Percentiles rank a stretch among this genome's conserved stretches.
These are phyloP conservation scores for Microctonus hyperodae DNA, from an alignment of 2,888 invertebrate genomes.

Conservation along the genomic window DNA sequence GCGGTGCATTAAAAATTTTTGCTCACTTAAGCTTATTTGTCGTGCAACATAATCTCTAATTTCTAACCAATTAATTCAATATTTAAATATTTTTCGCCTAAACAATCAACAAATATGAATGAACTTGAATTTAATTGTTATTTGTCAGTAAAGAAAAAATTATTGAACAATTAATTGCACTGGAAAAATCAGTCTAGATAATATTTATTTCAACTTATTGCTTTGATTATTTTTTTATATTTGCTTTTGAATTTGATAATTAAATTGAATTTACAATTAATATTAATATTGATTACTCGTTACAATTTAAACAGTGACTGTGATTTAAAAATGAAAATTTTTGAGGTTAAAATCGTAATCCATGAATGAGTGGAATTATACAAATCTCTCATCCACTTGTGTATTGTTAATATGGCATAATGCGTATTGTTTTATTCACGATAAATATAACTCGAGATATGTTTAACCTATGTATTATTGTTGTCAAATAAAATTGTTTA, in stretches of 20 bases:
- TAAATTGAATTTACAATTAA: no score
- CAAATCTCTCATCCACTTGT: background rate
- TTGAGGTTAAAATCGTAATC: background rate
- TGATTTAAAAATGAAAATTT: background rate
- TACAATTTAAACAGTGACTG: background rate
- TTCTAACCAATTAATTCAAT: no score
- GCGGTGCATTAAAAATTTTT: no score
- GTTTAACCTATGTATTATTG: background rate
- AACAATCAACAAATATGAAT: no score
- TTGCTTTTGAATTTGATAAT: no score
- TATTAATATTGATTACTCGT: background rate
- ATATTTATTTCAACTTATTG: background rate
- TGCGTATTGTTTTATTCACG: background rate
- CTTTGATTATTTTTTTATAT: background rate
- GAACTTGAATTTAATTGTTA: background rate
- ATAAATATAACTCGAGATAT: background rate
- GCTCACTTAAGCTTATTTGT: no score
- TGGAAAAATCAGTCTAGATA: slow-evolving; percentile 9
- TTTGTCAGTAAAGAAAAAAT: background rate
- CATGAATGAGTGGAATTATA: background rate
- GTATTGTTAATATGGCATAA: background rate
- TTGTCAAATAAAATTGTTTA: background rate
- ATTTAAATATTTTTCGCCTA: no score
- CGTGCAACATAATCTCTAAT: no score
- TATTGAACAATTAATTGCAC: slow-evolving; percentile 12